Conservation (phyloP, 2,888 invertebrate species). For the Philereme vetulata region DNA sequence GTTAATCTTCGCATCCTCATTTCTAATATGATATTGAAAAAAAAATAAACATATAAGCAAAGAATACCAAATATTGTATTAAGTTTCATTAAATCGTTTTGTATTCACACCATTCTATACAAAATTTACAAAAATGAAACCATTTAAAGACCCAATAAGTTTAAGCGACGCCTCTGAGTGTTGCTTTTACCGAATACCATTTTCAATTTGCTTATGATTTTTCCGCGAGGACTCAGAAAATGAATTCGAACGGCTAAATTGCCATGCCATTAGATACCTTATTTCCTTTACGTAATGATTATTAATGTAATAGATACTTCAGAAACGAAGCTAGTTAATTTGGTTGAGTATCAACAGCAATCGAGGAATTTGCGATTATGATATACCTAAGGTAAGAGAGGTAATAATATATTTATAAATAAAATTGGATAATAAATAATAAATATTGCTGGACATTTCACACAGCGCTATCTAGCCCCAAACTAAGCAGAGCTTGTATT, state of each 20-base stretch:
- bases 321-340: slow-evolving; percentile 20
- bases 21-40: no score
- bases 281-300: slow-evolving; percentile 15
- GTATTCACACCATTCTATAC: no score
- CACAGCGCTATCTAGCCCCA: no score
- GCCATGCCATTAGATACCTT: slow-evolving; percentile 18
- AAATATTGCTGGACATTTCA: no score
- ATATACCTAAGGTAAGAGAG: not conserved
- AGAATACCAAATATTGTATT: no score
- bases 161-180: not conserved
- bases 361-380: slow-evolving; percentile 11
- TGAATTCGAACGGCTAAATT: slow-evolving; percentile 1
- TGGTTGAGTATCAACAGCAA: slow-evolving; percentile 16
- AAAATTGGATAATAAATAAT: no score
- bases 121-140: not conserved
- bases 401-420: not conserved
- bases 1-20: no score
- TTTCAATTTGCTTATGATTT: not conserved
- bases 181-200: not conserved
- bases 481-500: no score
- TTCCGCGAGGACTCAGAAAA: not conserved
- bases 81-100: no score
- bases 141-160: not conserved
- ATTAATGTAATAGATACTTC: slow-evolving; percentile 10
- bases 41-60: no score